Percentiles rank a stretch among this genome's conserved stretches.
Evolutionary conservation across 2,888 invertebrate genomes (phyloP).

Genomic region (Tricholauxania praeusta): DNA sequence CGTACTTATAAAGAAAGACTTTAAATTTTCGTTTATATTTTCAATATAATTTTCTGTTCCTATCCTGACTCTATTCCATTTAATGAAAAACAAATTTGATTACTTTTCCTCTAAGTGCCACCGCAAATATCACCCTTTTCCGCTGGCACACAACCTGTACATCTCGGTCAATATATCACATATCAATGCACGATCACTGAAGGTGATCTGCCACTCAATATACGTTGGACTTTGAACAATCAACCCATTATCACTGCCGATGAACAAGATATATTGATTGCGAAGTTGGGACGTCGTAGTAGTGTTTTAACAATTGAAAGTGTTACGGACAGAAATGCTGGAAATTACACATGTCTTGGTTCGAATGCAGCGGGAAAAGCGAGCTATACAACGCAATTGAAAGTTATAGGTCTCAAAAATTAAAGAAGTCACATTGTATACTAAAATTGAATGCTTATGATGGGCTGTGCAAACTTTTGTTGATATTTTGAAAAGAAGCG

Average conservation of each 20-base stretch:
- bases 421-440: neutral
- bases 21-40: neutral
- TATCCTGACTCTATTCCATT: neutral
- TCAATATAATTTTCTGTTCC: neutral
- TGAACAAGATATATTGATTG: slow-evolving; percentile 69
- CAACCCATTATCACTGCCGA: slow-evolving; percentile 63
- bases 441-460: too few species aligned
- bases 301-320: slow-evolving; percentile 79
- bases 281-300: slow-evolving; percentile 75
- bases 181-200: slow-evolving; percentile 74
- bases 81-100: neutral
- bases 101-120: slow-evolving; percentile 49
- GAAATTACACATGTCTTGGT: slow-evolving; percentile 81
- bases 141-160: slow-evolving; percentile 73
- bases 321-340: slow-evolving; percentile 76
- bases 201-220: slow-evolving; percentile 76
- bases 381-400: slow-evolving; percentile 76
- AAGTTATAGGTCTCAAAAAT: slow-evolving; percentile 76
- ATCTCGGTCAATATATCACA: slow-evolving; percentile 73
- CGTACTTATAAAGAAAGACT: neutral
- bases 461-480: too few species aligned
- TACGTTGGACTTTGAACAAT: slow-evolving; percentile 73
- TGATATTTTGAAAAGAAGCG: too few species aligned
- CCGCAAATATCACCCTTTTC: slow-evolving; percentile 71
- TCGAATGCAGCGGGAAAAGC: slow-evolving; percentile 79